A percentile compares a stretch with the other conserved stretches of the same genome.
Conservation (phyloP, 2,888 invertebrate genomes). For the Trachelus iudaicus region DNA sequence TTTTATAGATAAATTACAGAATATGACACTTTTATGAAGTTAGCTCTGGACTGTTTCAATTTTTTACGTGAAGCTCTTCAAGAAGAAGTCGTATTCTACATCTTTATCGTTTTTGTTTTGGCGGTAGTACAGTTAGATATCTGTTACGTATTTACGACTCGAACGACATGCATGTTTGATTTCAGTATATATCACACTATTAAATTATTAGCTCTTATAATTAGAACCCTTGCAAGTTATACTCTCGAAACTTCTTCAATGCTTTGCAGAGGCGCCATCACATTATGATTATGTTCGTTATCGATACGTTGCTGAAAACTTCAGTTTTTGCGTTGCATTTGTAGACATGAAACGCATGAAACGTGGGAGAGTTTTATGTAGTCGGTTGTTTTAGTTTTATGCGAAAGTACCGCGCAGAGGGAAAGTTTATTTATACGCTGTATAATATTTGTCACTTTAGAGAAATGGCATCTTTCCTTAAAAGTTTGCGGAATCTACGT, state of each 20-base stretch:
- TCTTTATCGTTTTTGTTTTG: background rate
- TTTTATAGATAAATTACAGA: too few relatives aligned
- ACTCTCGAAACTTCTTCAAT: background rate
- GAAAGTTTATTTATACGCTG: background rate
- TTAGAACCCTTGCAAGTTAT: background rate
- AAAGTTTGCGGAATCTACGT: background rate
- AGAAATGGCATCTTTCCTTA: too few relatives aligned
- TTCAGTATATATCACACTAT: background rate
- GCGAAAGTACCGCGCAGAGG: background rate
- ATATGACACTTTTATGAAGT: too few relatives aligned
- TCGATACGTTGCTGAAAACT: too few relatives aligned
- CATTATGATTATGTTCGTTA: too few relatives aligned
- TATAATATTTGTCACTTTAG: background rate
- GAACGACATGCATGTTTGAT: too few relatives aligned
- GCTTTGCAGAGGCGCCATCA: too few relatives aligned
- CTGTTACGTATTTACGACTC: background rate
- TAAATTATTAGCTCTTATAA: background rate
- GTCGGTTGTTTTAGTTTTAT: background rate
- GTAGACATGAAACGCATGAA: background rate
- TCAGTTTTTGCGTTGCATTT: background rate
- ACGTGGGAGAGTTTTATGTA: background rate
- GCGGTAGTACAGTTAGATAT: background rate
- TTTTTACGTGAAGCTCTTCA: too few relatives aligned
- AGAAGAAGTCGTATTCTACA: too few relatives aligned
- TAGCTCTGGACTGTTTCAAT: too few relatives aligned